A percentile compares a stretch with the other conserved stretches of the same genome.
These are phyloP conservation scores for Eurois occulta DNA, from an alignment of 2,888 invertebrate genomes.

Conservation along the genomic window DNA sequence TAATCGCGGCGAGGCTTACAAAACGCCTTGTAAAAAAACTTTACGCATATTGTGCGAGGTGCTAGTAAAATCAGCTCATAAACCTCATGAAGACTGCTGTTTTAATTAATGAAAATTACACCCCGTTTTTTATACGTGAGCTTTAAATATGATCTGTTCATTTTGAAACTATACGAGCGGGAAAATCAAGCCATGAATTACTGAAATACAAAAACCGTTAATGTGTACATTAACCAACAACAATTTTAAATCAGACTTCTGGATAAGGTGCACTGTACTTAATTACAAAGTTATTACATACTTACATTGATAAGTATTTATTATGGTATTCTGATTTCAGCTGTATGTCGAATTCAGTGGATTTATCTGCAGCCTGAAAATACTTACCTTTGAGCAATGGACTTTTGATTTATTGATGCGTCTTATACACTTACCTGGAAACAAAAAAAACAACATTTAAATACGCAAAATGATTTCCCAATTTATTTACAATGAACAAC, in stretches of 20 bases:
- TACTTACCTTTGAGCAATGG: constrained; percentile 39
- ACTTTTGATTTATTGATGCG: constrained; percentile 10
- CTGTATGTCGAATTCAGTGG: neutral
- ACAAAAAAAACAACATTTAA: constrained; percentile 43
- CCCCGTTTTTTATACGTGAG: constrained; percentile 15
- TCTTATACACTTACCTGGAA: constrained; percentile 71
- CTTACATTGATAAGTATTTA: constrained; percentile 29
- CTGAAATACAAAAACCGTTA: constrained; percentile 13
- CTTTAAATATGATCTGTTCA: neutral
- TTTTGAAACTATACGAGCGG: neutral
- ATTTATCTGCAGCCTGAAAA: constrained; percentile 19
- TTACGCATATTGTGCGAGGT: constrained; percentile 74
- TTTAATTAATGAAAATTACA: constrained; percentile 35
- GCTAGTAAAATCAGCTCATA: constrained; percentile 26
- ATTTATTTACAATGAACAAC: constrained; percentile 5
- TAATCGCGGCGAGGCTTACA: constrained; percentile 83
- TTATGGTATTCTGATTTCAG: constrained; percentile 14
- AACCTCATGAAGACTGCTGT: constrained; percentile 2
- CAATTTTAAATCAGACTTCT: constrained; percentile 37
- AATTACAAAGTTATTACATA: constrained; percentile 32
- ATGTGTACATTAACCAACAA: constrained; percentile 22
- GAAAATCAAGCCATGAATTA: constrained; percentile 8
- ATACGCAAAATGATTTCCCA: neutral
- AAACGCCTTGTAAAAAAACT: constrained; percentile 82
- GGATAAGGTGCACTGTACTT: constrained; percentile 11